Evolutionary conservation across 2,113 vertebrate genomes (phyloP), one percentile per base, ranked within the genome.

Genomic region (Nothobranchius kuhntae): DNA sequence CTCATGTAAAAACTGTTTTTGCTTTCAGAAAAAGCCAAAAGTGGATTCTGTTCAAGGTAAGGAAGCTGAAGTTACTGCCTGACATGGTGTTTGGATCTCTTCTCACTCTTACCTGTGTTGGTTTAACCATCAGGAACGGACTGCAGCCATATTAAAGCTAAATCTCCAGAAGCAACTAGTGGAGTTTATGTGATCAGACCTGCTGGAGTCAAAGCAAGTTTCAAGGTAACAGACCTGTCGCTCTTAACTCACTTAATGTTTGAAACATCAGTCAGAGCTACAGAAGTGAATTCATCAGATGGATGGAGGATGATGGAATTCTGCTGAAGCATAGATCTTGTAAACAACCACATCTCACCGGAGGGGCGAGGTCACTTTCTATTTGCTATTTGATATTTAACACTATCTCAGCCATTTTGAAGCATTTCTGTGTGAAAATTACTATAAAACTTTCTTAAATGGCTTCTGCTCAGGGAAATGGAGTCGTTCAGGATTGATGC

Each of bases 161-260:
- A 9, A 1, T 44, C 12, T 15, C 77, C 86, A 15, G 1, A 5
- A 26, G 87, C 84, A 14, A 0, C 57, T 21, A 91, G 85, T 73
- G 91, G 91, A 0, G 5, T 90, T 52, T 91, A 91, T 24, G 12
- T 26, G 0, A 84, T 91, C 58, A 63, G 78, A n/a, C 91, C 90
- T 6, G 2, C 7, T 1, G 47, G 73, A 62, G 17, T 15, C 9
- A 40, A 13, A 1, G 3, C 2, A 1, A 35, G 73, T 0, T 90
- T 92, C 45, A 58, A 85, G 91, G 90, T 91, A 63, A 24, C 0
- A 26, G 24, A 30, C 12, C 6, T 8, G n/a, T 24, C 24, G 12
- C 14, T 51, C 9, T 14, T 17, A 8, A 12, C 12, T 42, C n/a
- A 40, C 1, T 5, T 26, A 3, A 7, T 26, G 7, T 24, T 15